These are phyloP conservation scores for Ypsolopha sequella DNA, from an alignment of 2,888 invertebrate species.

Conservation along the genomic window DNA sequence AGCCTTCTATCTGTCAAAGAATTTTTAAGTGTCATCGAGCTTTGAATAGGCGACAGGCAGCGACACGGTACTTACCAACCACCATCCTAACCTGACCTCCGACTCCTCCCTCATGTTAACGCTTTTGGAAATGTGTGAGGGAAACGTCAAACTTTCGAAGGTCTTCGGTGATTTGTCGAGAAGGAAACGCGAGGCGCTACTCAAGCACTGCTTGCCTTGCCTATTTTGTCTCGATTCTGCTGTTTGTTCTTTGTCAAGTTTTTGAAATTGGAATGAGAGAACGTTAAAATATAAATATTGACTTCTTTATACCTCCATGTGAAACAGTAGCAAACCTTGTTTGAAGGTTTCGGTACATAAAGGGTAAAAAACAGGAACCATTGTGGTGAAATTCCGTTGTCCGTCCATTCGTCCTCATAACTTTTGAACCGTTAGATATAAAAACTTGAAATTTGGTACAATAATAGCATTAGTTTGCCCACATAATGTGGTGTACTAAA, in stretches of 20 bases:
- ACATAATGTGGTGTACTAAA: no score
- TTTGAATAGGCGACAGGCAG: constrained; percentile 31
- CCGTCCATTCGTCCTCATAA: no score
- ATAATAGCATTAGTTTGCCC: no score
- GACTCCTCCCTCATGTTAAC: neutral
- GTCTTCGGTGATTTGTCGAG: neutral
- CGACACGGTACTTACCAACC: constrained; percentile 33
- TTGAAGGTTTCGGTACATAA: no score
- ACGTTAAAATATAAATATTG: no score
- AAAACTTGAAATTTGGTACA: no score
- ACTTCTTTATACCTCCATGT: no score
- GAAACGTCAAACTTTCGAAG: neutral
- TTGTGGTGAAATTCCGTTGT: no score
- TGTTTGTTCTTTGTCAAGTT: constrained; percentile 2
- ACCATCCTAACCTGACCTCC: constrained; percentile 1
- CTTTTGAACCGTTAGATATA: no score
- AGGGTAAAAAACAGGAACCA: no score
- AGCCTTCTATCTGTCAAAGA: constrained; percentile 48
- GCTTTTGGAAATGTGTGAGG: neutral
- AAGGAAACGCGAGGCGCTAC: constrained; percentile 43
- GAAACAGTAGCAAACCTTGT: no score
- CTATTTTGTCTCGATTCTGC: constrained; percentile 2
- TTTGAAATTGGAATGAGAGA: neutral
- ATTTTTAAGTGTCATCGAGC: constrained; percentile 54
- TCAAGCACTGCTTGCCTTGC: constrained; percentile 21